Percentiles rank a stretch among this genome's conserved stretches.
Evolutionary conservation across 1,140 invertebrate genomes (phyloP).

Genomic region (Calycopis cecrops): DNA sequence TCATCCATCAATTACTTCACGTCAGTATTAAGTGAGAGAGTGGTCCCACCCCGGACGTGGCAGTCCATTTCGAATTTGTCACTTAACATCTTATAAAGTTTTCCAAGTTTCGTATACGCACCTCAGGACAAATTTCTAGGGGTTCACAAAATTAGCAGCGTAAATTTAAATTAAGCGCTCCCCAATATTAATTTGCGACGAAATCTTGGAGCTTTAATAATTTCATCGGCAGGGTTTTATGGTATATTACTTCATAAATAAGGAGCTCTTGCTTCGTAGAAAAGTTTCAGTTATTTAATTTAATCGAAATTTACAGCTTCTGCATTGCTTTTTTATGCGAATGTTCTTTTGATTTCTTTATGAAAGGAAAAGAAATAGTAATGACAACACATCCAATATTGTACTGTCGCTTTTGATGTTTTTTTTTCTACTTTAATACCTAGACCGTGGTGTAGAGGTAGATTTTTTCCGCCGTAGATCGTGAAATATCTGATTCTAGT

Average conservation of each 20-base stretch:
- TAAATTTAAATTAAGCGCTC: constrained; percentile 32
- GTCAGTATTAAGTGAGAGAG: neutral
- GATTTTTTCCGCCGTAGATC: too few species aligned
- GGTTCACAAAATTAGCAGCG: constrained; percentile 25
- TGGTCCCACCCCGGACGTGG: neutral
- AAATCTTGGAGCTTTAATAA: constrained; percentile 30
- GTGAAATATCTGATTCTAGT: too few species aligned
- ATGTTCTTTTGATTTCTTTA: too few species aligned
- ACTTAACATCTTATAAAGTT: neutral
- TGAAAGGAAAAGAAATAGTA: too few species aligned
- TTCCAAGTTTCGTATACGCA: constrained; percentile 1
- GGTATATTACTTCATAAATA: constrained; percentile 37
- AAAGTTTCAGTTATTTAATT: neutral
- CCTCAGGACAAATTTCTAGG: constrained; percentile 12
- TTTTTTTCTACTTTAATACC: too few species aligned
- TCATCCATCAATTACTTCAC: neutral
- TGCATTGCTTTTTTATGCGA: too few species aligned
- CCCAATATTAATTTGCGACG: constrained; percentile 36
- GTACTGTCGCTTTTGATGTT: too few species aligned
- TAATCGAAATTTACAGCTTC: constrained; percentile 16
- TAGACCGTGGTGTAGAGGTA: too few species aligned
- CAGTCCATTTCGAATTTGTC: neutral
- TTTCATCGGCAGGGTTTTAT: constrained; percentile 25
- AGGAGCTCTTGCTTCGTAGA: constrained; percentile 32
- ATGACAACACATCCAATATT: too few species aligned